These are phyloP conservation scores for Antheraea pernyi DNA, from an alignment of 1,140 invertebrate genomes.

Conservation along the genomic window DNA sequence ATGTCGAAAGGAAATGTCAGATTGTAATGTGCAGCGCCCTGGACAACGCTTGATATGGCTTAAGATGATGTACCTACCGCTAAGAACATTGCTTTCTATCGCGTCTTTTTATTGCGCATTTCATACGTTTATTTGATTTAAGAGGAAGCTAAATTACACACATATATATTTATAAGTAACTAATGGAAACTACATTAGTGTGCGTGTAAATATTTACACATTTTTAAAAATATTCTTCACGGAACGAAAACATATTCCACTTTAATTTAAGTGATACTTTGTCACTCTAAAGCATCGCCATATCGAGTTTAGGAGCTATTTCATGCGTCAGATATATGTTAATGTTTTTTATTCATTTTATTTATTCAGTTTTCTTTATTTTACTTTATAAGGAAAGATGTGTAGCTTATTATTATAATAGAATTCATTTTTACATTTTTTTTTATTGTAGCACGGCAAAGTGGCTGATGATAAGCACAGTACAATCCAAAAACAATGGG, in stretches of 20 bases:
- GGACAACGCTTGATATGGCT: constrained; percentile 61
- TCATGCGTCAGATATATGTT: neutral
- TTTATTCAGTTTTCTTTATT: neutral
- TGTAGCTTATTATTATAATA: too few relatives aligned
- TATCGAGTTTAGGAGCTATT: neutral
- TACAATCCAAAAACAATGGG: too few relatives aligned
- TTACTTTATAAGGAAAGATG: too few relatives aligned
- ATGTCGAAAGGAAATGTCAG: constrained; percentile 78
- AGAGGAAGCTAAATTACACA: neutral
- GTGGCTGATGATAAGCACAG: too few relatives aligned
- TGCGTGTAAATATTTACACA: too few relatives aligned
- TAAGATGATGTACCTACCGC: constrained; percentile 47
- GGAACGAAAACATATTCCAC: too few relatives aligned
- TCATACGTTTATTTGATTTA: neutral
- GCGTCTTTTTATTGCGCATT: constrained; percentile 11
- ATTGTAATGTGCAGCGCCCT: constrained; percentile 70
- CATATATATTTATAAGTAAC: neutral
- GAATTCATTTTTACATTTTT: too few relatives aligned
- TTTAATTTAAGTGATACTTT: too few relatives aligned
- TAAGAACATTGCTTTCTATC: constrained; percentile 40
- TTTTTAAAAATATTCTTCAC: too few relatives aligned
- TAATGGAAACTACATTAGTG: too few relatives aligned
- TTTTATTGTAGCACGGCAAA: too few relatives aligned
- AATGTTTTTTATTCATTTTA: neutral
- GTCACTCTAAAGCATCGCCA: too few relatives aligned